Evolutionary conservation across 2,797 vertebrate species (phyloP), one percentile per base, ranked within the genome.

Genomic region (Lutjanus campechanus): DNA sequence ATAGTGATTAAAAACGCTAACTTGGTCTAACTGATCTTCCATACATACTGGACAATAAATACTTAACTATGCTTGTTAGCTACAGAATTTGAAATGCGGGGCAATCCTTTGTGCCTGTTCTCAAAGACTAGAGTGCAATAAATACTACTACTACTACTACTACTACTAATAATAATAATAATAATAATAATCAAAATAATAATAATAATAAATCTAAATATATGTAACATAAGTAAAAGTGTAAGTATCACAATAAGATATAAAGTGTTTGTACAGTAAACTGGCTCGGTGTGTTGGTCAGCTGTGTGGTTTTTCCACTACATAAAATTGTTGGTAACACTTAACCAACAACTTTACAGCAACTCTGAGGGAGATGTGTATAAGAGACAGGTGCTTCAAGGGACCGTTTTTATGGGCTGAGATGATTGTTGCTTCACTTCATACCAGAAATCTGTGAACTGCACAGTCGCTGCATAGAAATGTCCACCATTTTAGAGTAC

Each of bases 311-410:
- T 46, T 11, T 47, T 58, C 25, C 25, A 6, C 10, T 6, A 47
- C 3, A 36, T 19, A 7, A 29, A 47, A 46, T 36, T 36, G 29
- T 36, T 36, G 29, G 2, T 36, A 36, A 36, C 29, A 36, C 29
- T 36, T 36, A 36, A 36, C 29, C 29, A 36, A 36, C 29, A 36
- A 36, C 29, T 36, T 36, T 36, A 36, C 29, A 36, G 29, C n/a
- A n/a, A n/a, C n/a, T n/a, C n/a, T n/a, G n/a, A n/a, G n/a, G n/a
- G n/a, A n/a, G n/a, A n/a, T n/a, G n/a, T n/a, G n/a, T n/a, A n/a
- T n/a, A n/a, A n/a, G n/a, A n/a, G n/a, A n/a, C n/a, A n/a, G 82
- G 79, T 43, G 84, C 90, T 92, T 79, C 7, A 29, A 90, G 92
- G 83, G 17, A 74, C 16, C 25, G 15, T 74, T 90, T 55, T 62